These are phyloP conservation scores for Threskiornis aethiopicus DNA, from an alignment of 2,797 vertebrate species.

Conservation along the genomic window DNA sequence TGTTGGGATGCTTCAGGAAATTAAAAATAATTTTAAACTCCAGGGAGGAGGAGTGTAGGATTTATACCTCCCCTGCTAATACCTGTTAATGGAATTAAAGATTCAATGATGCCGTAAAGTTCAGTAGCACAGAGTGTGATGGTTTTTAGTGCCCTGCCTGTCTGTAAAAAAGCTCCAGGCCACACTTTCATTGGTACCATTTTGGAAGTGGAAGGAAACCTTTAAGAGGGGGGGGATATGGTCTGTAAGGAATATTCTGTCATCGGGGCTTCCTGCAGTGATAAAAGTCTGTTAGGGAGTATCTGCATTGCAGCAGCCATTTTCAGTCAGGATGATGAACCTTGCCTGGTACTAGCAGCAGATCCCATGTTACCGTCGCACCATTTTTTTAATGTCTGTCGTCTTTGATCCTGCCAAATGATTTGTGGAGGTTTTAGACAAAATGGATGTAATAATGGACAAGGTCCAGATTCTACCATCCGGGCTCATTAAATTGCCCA, in stretches of 20 bases:
- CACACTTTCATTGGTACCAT: background rate
- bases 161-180: background rate
- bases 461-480: background rate
- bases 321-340: background rate
- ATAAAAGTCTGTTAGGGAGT: background rate
- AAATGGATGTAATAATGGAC: background rate
- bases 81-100: background rate
- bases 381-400: background rate
- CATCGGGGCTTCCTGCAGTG: background rate
- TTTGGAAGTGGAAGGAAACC: background rate
- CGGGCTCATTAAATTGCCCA: background rate
- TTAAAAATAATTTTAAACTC: background rate
- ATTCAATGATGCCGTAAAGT: accelerated
- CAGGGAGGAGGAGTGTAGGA: background rate
- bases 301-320: background rate
- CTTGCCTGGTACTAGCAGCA: background rate
- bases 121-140: background rate
- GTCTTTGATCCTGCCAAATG: background rate
- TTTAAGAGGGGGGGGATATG: background rate
- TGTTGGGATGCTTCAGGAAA: background rate
- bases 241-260: background rate
- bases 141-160: background rate
- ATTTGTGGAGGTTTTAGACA: background rate
- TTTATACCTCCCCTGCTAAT: background rate
- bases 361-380: background rate